Base-by-base conservation (phyloP, 2,113 vertebrate species). In the Ochotona princeps region DNA sequence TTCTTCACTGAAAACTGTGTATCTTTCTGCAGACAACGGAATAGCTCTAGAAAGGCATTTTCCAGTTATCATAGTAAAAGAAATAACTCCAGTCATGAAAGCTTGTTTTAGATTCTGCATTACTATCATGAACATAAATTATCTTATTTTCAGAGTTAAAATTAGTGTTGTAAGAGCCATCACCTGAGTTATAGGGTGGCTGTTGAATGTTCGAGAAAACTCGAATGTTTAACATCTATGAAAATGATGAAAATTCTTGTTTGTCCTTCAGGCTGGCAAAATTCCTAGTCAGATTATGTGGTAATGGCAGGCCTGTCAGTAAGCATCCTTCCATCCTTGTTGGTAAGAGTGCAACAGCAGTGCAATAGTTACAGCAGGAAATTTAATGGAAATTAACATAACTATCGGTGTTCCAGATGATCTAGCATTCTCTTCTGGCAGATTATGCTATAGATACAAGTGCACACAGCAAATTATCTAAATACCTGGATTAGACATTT, bases 381-480 rank as follows among this genome's bases (percentile, higher is more conserved):
- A 54, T 92, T 87, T 93, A 65, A 63, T 85, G 70, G 76, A 81
- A 76, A 81, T 35, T 73, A 30, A 76, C 54, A 73, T 86, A 94
- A 76, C 38, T 70, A 20, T 70, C 76, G 69, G 30, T 78, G 67
- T 74, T 25, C 30, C 28, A 3, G 65, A n/a, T 82, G 63, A 79
- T 30, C 10, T 74, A 72, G 38, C 15, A 75, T 18, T 81, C 54
- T 88, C 18, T 85, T 81, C 47, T 91, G 73, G 47, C 30, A 84
- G 70, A 60, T 47, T 88, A 60, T 72, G 20, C 80, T 78, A 76
- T 44, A 83, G 35, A 51, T 72, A 32, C 2, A 88, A 82, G 3
- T 80, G 18, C 7, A 82, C 21, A 57, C 57, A 54, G 15, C 47
- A 75, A 89, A 65, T 72, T 7, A 82, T 69, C 30, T 91, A 14